Conservation (phyloP, 2,113 vertebrate genomes). For the Ptilorrhoa leucosticta region DNA sequence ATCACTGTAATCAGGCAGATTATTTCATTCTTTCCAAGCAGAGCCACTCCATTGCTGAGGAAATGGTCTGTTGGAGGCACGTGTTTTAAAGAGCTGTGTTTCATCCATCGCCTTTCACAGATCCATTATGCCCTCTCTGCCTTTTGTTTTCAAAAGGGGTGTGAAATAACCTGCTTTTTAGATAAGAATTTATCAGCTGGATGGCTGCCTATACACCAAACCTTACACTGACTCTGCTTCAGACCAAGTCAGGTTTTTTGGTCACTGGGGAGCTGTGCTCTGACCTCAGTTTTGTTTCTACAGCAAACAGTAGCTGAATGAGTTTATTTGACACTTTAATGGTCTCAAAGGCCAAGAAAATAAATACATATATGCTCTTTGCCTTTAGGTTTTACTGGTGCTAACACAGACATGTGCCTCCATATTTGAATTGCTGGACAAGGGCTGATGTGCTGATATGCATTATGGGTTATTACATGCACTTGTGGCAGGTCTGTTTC, state of each 20-base stretch:
- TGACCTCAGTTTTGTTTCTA: slow-evolving; percentile 32
- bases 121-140: neutral
- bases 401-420: neutral
- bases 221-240: neutral
- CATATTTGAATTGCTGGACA: neutral
- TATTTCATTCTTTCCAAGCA: neutral
- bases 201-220: neutral
- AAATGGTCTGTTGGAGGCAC: neutral
- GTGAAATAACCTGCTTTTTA: neutral
- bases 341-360: neutral
- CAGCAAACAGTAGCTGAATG: slow-evolving; percentile 12
- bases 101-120: neutral
- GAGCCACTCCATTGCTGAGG: neutral
- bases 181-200: slow-evolving; percentile 14
- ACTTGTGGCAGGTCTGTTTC: neutral
- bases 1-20: neutral
- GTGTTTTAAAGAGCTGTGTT: neutral
- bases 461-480: neutral
- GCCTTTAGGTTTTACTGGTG: neutral
- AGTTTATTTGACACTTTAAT: slow-evolving; percentile 6
- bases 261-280: neutral
- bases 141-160: slow-evolving; percentile 23
- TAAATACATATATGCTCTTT: neutral
- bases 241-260: neutral
- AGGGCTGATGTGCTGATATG: neutral